phyloP scores from a whole-genome alignment of 2,797 vertebrate species.

The Liparis tanakae region DNA sequence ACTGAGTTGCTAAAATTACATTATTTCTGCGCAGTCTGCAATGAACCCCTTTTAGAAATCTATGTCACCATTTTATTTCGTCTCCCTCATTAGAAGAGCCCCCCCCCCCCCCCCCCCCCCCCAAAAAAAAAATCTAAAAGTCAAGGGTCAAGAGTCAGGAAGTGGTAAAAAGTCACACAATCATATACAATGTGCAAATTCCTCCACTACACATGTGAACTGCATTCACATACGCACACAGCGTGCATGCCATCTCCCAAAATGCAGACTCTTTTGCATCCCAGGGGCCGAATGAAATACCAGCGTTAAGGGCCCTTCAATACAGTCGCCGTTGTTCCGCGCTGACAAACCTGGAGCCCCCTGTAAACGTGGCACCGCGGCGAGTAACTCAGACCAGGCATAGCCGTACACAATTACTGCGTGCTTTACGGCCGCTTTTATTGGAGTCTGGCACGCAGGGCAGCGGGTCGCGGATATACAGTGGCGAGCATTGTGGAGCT shows the following conservation, averaged over 20 bases:
- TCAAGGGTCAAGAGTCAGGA: constrained; percentile 67
- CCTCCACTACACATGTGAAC: constrained; percentile 28
- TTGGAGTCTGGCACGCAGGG: constrained; percentile 56
- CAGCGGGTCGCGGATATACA: constrained; percentile 58
- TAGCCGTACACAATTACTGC: constrained; percentile 28
- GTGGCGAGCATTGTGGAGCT: constrained; percentile 34
- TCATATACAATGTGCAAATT: constrained; percentile 51
- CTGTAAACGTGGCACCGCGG: constrained; percentile 50
- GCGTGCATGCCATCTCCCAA: constrained; percentile 22
- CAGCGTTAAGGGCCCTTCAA: constrained; percentile 49
- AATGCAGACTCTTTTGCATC: constrained; percentile 48
- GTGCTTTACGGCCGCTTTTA: constrained; percentile 65
- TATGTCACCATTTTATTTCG: constrained; percentile 18
- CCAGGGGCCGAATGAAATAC: constrained; percentile 66
- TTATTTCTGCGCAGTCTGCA: not conserved
- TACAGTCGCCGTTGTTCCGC: constrained; percentile 70
- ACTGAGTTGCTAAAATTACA: constrained; percentile 2
- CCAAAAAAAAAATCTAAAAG: constrained; percentile 15
- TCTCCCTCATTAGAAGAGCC: constrained; percentile 39
- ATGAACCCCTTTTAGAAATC: not conserved
- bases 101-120: constrained; percentile 7
- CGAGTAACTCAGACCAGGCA: constrained; percentile 48
- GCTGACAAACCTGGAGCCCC: constrained; percentile 49
- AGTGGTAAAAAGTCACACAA: constrained; percentile 56
- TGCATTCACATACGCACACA: constrained; percentile 23